Percentiles rank a stretch among this genome's conserved stretches.
phyloP scores from a whole-genome alignment of 2,888 invertebrate genomes.

The Tetragnatha montana region DNA sequence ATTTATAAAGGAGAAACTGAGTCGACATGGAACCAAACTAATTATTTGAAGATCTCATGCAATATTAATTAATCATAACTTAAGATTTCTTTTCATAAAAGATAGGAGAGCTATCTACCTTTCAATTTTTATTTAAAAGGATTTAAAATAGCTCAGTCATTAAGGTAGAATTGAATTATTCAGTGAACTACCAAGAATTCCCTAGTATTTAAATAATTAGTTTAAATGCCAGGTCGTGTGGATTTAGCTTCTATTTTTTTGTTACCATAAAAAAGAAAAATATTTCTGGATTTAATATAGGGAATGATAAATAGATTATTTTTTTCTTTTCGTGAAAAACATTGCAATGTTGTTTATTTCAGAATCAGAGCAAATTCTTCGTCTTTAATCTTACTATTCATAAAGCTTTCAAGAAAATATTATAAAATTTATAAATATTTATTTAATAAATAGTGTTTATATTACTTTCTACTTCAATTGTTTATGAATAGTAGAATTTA shows the following conservation, averaged over 20 bases:
- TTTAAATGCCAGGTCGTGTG: not conserved
- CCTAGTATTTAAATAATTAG: not conserved
- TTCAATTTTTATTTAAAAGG: not conserved
- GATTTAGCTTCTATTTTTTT: not conserved
- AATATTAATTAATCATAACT: conserved; percentile 19
- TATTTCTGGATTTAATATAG: no score
- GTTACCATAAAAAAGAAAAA: no score
- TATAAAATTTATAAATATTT: no score
- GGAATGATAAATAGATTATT: no score
- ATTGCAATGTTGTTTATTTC: no score
- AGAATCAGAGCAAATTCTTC: no score
- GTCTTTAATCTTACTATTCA: no score
- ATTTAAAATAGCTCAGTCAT: not conserved
- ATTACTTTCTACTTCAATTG: no score
- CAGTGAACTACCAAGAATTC: not conserved
- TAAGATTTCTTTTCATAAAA: not conserved
- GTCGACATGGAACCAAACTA: not conserved
- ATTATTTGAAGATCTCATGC: conserved; percentile 10
- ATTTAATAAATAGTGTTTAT: no score
- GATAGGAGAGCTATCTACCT: not conserved
- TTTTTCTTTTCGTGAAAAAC: no score
- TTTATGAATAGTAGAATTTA: no score
- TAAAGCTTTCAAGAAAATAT: no score
- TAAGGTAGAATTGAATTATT: not conserved
- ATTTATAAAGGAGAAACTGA: not conserved